These are phyloP conservation scores for Eurois occulta DNA, from an alignment of 2,888 invertebrate species.

Conservation along the genomic window DNA sequence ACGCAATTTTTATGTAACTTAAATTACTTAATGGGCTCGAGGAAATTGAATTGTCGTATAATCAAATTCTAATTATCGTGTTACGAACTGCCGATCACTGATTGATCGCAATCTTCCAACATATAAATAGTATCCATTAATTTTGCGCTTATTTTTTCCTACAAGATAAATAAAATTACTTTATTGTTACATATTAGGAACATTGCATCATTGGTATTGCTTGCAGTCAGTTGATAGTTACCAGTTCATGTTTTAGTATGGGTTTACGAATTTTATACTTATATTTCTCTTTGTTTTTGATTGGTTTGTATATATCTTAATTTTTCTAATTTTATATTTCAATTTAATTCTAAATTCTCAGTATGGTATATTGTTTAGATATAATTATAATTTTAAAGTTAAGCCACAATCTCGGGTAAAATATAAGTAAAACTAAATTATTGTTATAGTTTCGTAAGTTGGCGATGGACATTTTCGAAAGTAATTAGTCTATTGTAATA, in stretches of 20 bases:
- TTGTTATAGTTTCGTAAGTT: constrained; percentile 63
- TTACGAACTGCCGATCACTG: constrained; percentile 28
- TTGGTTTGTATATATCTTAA: background rate
- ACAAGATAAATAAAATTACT: constrained; percentile 27
- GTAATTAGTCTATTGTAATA: constrained; percentile 72
- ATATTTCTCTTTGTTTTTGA: background rate
- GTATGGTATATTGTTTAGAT: constrained; percentile 16
- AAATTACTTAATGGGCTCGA: constrained; percentile 23
- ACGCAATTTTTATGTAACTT: constrained; percentile 44
- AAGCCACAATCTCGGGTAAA: constrained; percentile 26
- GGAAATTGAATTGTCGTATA: constrained; percentile 36
- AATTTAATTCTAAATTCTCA: background rate
- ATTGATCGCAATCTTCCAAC: constrained; percentile 25
- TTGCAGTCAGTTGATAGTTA: background rate
- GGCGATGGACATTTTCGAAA: constrained; percentile 61
- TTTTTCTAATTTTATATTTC: background rate
- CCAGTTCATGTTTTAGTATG: background rate
- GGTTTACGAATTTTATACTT: background rate
- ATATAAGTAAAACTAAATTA: constrained; percentile 61
- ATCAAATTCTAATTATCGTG: constrained; percentile 37
- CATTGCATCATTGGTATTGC: constrained; percentile 22
- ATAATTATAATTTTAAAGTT: constrained; percentile 18
- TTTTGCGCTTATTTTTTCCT: constrained; percentile 23
- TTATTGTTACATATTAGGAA: constrained; percentile 3
- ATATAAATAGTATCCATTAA: constrained; percentile 29